These are phyloP conservation scores for Hoplostethus mediterraneus DNA, from an alignment of 2,797 vertebrate genomes.

Conservation along the genomic window DNA sequence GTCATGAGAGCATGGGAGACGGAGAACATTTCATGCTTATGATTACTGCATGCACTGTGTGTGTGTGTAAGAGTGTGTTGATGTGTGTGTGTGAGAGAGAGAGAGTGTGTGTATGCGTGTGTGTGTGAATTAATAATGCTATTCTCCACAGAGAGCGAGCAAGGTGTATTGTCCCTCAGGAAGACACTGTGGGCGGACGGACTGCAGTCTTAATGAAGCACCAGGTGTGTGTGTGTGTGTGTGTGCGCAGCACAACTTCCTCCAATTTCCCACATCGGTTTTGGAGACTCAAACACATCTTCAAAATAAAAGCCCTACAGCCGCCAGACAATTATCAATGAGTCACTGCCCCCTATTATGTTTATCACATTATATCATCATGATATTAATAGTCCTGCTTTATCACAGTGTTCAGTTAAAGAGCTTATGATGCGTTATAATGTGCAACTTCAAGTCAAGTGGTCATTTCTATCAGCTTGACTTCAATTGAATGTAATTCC, in stretches of 20 bases:
- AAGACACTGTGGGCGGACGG: conserved; percentile 68
- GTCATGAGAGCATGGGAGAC: conserved; percentile 69
- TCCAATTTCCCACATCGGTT: conserved; percentile 19
- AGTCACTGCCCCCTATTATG: no score
- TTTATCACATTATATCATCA: no score
- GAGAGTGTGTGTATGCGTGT: not conserved
- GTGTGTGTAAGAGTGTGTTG: conserved; percentile 24
- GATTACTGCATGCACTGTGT: conserved; percentile 35
- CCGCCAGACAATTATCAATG: no score
- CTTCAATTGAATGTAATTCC: no score
- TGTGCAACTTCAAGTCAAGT: no score
- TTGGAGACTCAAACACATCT: no score
- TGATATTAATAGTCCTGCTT: no score
- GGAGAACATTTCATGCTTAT: conserved; percentile 59
- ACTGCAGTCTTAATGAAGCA: conserved; percentile 62
- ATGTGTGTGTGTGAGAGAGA: conserved; percentile 5
- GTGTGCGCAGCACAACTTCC: not conserved
- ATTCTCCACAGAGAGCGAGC: conserved; percentile 58
- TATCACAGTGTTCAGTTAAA: no score
- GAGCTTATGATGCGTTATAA: no score
- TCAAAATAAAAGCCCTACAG: no score
- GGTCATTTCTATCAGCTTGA: no score
- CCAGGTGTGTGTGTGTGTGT: conserved; percentile 52
- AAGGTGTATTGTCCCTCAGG: conserved; percentile 55
- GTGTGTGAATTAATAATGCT: conserved; percentile 50